Evolutionary conservation across 2,797 vertebrate genomes (phyloP).

Genomic region (Rallus crepitans): DNA sequence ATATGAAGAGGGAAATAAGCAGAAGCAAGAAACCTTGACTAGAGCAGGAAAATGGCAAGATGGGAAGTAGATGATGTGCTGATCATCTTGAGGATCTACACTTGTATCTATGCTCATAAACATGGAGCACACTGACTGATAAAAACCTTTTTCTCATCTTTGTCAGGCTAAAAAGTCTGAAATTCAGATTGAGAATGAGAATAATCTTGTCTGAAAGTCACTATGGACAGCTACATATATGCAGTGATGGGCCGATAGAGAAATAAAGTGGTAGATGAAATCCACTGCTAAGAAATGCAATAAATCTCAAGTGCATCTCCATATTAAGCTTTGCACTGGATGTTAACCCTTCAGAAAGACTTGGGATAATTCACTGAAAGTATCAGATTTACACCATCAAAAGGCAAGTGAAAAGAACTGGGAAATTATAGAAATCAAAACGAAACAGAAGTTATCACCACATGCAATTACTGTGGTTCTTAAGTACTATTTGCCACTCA

Average conservation of each 20-base stretch:
- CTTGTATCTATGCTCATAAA: neutral
- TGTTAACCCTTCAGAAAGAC: neutral
- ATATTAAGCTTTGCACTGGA: neutral
- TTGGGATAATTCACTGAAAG: neutral
- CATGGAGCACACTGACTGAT: neutral
- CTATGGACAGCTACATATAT: neutral
- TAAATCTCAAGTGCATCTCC: neutral
- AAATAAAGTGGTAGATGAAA: neutral
- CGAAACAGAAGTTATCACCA: neutral
- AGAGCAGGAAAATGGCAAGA: neutral
- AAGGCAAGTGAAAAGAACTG: neutral
- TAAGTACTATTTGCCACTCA: neutral
- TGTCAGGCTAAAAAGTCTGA: neutral
- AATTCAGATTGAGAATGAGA: neutral
- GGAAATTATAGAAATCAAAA: neutral
- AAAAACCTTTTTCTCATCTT: neutral
- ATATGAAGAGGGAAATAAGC: neutral
- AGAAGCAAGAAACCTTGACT: neutral
- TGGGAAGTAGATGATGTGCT: neutral
- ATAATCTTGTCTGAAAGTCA: neutral
- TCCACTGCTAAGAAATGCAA: neutral
- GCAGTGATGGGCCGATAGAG: neutral
- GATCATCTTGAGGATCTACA: neutral
- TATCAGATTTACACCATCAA: neutral
- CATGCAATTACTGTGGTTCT: fast-evolving